These are phyloP conservation scores for Rhabditoides inermis DNA, from an alignment of 2,888 invertebrate species.

Conservation along the genomic window DNA sequence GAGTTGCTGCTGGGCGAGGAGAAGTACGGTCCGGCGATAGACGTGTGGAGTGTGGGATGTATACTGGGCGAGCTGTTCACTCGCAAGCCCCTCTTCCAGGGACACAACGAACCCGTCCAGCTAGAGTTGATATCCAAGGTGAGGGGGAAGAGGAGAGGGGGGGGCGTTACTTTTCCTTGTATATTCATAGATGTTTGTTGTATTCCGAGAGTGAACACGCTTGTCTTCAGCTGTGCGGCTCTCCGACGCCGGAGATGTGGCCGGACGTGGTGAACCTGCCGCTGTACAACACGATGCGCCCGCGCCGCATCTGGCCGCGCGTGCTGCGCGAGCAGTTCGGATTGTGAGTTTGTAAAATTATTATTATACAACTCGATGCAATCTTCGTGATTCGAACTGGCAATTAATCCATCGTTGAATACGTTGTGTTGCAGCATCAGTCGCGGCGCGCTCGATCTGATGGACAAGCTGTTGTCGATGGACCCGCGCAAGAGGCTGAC, in stretches of 20 bases:
- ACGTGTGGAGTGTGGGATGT: conserved; percentile 97
- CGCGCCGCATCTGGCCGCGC: conserved; percentile 79
- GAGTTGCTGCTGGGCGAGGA: conserved; percentile 92
- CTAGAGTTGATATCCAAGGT: conserved; percentile 73
- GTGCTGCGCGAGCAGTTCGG: conserved; percentile 83
- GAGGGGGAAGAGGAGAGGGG: background rate
- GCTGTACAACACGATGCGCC: conserved; percentile 79
- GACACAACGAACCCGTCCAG: conserved; percentile 82
- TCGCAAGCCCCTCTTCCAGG: conserved; percentile 91
- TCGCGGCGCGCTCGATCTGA: conserved; percentile 53
- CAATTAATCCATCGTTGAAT: background rate
- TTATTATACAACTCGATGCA: background rate
- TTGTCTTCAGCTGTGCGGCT: conserved; percentile 68
- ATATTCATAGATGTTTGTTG: background rate
- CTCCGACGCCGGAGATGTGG: conserved; percentile 91
- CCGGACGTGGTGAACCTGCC: conserved; percentile 87
- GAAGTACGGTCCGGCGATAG: conserved; percentile 89
- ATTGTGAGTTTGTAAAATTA: conserved; percentile 58
- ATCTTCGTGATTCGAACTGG: background rate
- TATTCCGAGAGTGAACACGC: no score
- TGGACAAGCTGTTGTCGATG: conserved; percentile 72
- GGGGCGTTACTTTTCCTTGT: background rate
- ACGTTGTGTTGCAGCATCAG: conserved; percentile 58
- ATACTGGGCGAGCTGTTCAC: conserved; percentile 93
- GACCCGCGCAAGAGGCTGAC: conserved; percentile 88